Evolutionary conservation across 1,140 invertebrate genomes (phyloP).

Genomic region (Drosophila melanica): DNA sequence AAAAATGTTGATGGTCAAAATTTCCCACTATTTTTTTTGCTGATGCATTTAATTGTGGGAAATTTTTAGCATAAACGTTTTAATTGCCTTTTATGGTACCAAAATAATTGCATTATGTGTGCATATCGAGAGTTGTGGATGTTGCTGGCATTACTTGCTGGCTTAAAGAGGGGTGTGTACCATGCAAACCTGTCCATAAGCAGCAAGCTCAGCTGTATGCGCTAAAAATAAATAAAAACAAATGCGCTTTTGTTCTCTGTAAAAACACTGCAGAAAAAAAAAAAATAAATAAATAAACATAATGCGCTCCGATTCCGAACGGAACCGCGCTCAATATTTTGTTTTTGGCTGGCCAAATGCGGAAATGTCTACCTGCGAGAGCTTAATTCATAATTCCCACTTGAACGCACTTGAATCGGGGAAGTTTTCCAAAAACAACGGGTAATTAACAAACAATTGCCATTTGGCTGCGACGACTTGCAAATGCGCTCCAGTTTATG

Average conservation of each 20-base stretch:
- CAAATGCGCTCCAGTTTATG: slow-evolving; percentile 76
- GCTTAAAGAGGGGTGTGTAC: slow-evolving; percentile 47
- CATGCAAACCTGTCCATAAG: slow-evolving; percentile 34
- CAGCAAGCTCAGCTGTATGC: slow-evolving; percentile 15
- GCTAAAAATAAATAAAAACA: slow-evolving; percentile 68
- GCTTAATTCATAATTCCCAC: slow-evolving; percentile 70
- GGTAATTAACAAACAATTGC: slow-evolving; percentile 52
- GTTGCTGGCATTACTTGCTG: background rate
- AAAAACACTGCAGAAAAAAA: slow-evolving; percentile 24
- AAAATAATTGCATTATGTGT: too few species aligned
- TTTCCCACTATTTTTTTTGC: slow-evolving; percentile 10
- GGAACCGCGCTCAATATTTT: slow-evolving; percentile 20
- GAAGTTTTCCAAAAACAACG: slow-evolving; percentile 72
- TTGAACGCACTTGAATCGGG: slow-evolving; percentile 61
- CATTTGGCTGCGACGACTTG: slow-evolving; percentile 72
- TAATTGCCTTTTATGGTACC: background rate
- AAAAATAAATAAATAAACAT: slow-evolving; percentile 39
- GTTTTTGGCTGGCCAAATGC: slow-evolving; percentile 23
- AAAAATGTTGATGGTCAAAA: background rate
- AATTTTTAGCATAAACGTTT: slow-evolving; percentile 18
- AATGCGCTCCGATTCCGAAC: slow-evolving; percentile 18
- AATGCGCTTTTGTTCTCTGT: slow-evolving; percentile 72
- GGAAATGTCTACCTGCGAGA: slow-evolving; percentile 48
- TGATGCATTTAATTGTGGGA: background rate
- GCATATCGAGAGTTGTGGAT: slow-evolving; percentile 6